Evolutionary conservation across 92 coral and sea anemone species (phyloP), one percentile per base, ranked within the genome.

Genomic region (Micromussa lordhowensis): DNA sequence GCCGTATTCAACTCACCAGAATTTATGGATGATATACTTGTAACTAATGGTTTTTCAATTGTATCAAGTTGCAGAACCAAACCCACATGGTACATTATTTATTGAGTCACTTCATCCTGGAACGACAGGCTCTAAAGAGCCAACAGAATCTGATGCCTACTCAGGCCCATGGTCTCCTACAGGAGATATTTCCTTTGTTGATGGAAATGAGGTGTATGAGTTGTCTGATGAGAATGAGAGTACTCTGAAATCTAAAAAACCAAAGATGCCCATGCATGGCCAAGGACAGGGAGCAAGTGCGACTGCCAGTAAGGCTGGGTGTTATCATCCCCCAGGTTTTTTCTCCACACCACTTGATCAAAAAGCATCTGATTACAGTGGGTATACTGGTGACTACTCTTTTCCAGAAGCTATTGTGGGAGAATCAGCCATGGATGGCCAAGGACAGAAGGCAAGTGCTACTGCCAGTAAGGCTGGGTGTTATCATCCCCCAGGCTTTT

Each of bases 61-160:
- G 10, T 35, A 35, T 73, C 15, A 32, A 73, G 78, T 73, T 54
- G 22, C 44, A 49, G 64, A 28, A 53, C 54, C 66, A 29, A 32
- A 79, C 5, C 35, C 66, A 63, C 32, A 82, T 68, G 86, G 86
- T 0, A 68, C 68, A 16, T 26, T 68, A n/a, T 7, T 68, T 68
- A 17, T 3, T 11, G 77, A 29, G 29, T 2, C 59, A 68, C 6
- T 28, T 40, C 53, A 10, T 9, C 38, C 86, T 68, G 80, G n/a
- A 18, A 4, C 26, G 5, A 14, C 54, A 17, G 68, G 61, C 32
- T 69, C 75, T 38, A 84, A 84, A 36, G 5, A 35, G 71, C 72
- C 81, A 16, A 36, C 36, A 15, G 88, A 84, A 36, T n/a, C n/a
- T n/a, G 72, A 6, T 75, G 88, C 19, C 13, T 75, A 78, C 9